Base-by-base conservation (phyloP, 92 coral and sea anemone genomes). In the Bergia puertoricense region DNA sequence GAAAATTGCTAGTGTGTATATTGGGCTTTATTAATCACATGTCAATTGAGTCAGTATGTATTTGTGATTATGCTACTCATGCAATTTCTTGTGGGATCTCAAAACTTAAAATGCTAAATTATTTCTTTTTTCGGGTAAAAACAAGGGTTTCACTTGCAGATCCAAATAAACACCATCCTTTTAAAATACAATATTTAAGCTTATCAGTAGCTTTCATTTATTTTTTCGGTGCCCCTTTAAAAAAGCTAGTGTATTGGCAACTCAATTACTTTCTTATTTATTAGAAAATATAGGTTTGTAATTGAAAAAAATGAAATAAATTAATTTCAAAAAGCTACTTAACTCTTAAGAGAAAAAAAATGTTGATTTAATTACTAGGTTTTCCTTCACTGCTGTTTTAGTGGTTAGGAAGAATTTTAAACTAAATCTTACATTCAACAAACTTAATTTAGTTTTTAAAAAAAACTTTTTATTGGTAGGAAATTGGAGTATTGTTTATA, bases 401-500 rank as follows among this genome's bases (percentile, higher is more conserved):
- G 69, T 2, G 30, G 69, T 20, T 8, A 22, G n/a, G 69, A 16
- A 62, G 30, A 62, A 18, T 16, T 18, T 62, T 16, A 62, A 62
- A 62, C 69, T 16, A 18, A 18, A 18, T 8, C 69, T 18, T 5
- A 22, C 74, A 82, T 20, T 39, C 42, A 41, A 5, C 46, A 37
- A 62, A 51, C 23, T 30, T 38, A 22, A 81, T 62, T 66, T 16
- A 82, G 18, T 4, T 66, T 45, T 69, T 71, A n/a, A 84, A 45
- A 71, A 72, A 43, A 54, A 40, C 40, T 39, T 40, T 68, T 73
- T 69, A 66, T 66, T 82, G 86, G 86, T 41, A 22, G 38, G 16
- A 46, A 41, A 20, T 37, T 8, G 74, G 68, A 66, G 59, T 68
- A 68, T 82, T 22, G 5, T 69, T 1, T 20, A 9, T 36, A 43